Percentiles rank a stretch among this genome's conserved stretches.
phyloP scores from a whole-genome alignment of 2,113 vertebrate species.

The Peromyscus polionotus region DNA sequence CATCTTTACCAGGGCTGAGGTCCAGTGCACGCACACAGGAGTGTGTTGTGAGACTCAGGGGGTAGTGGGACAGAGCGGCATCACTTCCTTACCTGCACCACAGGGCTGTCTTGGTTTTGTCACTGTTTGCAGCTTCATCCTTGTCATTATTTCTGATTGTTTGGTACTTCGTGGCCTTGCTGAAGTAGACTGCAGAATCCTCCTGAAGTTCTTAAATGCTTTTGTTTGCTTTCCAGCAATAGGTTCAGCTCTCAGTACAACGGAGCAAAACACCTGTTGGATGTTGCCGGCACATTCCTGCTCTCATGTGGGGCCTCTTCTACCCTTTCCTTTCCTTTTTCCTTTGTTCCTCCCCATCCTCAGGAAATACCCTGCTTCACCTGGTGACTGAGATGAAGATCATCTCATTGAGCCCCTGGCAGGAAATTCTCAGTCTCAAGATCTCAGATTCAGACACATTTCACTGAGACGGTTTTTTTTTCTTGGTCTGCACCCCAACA shows the following conservation, averaged over 20 bases:
- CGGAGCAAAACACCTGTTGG: background rate
- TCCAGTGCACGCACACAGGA: too few relatives aligned
- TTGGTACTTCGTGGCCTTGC: background rate
- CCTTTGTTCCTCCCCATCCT: background rate
- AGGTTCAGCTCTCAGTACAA: background rate
- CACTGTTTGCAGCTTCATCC: background rate
- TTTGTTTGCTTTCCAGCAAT: background rate
- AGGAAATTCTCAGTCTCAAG: background rate
- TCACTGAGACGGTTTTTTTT: background rate
- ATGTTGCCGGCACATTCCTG: too few relatives aligned
- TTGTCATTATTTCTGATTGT: background rate
- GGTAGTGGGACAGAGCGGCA: background rate
- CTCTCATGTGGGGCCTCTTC: background rate
- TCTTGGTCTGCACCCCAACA: background rate
- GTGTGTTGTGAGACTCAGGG: too few relatives aligned
- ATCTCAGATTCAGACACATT: background rate
- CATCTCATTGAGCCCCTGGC: background rate
- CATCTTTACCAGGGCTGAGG: background rate
- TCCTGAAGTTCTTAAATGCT: background rate
- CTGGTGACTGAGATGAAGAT: background rate
- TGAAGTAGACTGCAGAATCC: too few relatives aligned
- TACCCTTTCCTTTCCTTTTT: background rate
- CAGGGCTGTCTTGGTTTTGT: too few relatives aligned
- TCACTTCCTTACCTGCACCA: too few relatives aligned
- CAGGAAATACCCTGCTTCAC: background rate